phyloP scores from a whole-genome alignment of 2,113 vertebrate genomes.

The Eudyptes chrysolophus region DNA sequence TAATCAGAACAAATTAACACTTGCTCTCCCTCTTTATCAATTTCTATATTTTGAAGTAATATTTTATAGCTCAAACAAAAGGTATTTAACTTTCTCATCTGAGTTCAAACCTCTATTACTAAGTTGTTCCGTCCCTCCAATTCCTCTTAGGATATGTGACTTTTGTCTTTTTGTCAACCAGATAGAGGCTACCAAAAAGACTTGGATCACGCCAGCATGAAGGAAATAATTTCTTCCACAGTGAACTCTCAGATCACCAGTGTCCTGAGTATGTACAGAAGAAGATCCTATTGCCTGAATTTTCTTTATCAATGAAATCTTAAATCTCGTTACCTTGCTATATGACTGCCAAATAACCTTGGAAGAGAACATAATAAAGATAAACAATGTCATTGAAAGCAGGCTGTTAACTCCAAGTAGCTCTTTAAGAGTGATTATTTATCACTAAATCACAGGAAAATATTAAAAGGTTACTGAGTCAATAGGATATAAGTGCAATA shows the following conservation, averaged over 20 bases:
- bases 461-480: slow-evolving; percentile 9
- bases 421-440: slow-evolving; percentile 48
- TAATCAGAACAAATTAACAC: neutral
- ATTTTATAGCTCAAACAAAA: neutral
- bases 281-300: neutral
- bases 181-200: neutral
- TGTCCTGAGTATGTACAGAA: neutral
- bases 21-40: neutral
- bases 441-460: slow-evolving; percentile 34
- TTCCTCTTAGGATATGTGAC: neutral
- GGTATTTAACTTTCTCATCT: neutral
- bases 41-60: neutral
- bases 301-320: neutral
- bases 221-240: neutral
- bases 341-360: slow-evolving; percentile 14
- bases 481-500: neutral
- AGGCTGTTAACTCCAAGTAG: neutral
- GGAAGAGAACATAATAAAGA: slow-evolving; percentile 54
- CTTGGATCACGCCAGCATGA: neutral
- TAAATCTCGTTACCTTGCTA: slow-evolving; percentile 1
- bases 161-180: neutral
- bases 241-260: neutral
- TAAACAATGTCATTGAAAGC: slow-evolving; percentile 24
- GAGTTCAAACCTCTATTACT: neutral
- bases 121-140: fast-evolving